A percentile compares a stretch with the other conserved stretches of the same genome.
phyloP scores from a whole-genome alignment of 2,113 vertebrate species.

The Leuciscus idus region DNA sequence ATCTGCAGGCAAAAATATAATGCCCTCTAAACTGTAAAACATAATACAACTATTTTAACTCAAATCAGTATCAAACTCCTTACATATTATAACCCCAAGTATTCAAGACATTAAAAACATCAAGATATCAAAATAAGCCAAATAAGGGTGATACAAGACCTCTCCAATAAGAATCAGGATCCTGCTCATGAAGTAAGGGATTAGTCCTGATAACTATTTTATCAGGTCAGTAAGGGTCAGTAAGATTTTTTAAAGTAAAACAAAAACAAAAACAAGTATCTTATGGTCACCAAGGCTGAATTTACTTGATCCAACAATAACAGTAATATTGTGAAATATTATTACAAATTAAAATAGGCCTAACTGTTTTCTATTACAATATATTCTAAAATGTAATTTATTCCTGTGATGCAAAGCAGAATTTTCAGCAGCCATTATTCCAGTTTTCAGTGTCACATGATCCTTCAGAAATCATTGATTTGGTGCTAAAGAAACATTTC shows the following conservation, averaged over 20 bases:
- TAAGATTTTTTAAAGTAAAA: too few relatives aligned
- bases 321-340: background rate
- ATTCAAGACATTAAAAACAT: background rate
- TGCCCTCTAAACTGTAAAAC: background rate
- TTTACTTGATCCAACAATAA: background rate
- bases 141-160: background rate
- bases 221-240: background rate
- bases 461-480: background rate
- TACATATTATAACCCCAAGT: background rate
- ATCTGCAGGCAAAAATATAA: background rate
- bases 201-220: too few relatives aligned
- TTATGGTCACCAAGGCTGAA: too few relatives aligned
- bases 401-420: background rate
- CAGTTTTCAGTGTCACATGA: background rate
- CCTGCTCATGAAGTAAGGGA: too few relatives aligned
- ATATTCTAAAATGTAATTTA: background rate
- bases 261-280: too few relatives aligned
- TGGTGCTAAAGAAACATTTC: background rate
- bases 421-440: background rate
- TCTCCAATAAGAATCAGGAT: background rate
- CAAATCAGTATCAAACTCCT: background rate
- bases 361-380: background rate
- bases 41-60: slow-evolving; percentile 9
- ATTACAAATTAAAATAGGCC: background rate
- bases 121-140: too few relatives aligned